phyloP scores from a whole-genome alignment of 2,113 vertebrate species.

The Protobothrops flavoviridis region DNA sequence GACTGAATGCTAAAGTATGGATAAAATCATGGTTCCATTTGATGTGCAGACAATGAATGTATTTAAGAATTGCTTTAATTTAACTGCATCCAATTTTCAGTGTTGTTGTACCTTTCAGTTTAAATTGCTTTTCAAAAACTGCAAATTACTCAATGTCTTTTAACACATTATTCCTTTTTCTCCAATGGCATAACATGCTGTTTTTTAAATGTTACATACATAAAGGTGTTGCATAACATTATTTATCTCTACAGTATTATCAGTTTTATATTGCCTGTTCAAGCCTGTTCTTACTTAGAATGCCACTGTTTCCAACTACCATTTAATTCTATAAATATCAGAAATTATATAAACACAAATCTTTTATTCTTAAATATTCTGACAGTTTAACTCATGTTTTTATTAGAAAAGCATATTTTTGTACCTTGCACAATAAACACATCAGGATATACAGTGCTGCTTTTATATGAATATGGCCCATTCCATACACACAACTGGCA shows the following conservation, averaged over 20 bases:
- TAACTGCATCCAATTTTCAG: neutral
- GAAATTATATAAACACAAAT: neutral
- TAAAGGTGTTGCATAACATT: neutral
- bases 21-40: neutral
- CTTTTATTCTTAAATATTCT: neutral
- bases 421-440: neutral
- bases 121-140: neutral
- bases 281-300: neutral
- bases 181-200: neutral
- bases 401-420: neutral
- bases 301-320: neutral
- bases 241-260: neutral
- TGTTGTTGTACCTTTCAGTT: neutral
- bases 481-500: neutral
- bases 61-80: neutral
- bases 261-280: neutral
- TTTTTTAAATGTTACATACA: neutral
- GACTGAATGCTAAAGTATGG: neutral
- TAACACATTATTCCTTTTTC: neutral
- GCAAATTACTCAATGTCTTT: neutral
- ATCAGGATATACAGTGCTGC: neutral
- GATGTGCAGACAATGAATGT: neutral
- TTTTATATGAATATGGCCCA: neutral
- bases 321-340: neutral
- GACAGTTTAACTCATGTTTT: neutral